These are phyloP conservation scores for Drosophila ficusphila DNA, from an alignment of 1,140 invertebrate species.

Conservation along the genomic window DNA sequence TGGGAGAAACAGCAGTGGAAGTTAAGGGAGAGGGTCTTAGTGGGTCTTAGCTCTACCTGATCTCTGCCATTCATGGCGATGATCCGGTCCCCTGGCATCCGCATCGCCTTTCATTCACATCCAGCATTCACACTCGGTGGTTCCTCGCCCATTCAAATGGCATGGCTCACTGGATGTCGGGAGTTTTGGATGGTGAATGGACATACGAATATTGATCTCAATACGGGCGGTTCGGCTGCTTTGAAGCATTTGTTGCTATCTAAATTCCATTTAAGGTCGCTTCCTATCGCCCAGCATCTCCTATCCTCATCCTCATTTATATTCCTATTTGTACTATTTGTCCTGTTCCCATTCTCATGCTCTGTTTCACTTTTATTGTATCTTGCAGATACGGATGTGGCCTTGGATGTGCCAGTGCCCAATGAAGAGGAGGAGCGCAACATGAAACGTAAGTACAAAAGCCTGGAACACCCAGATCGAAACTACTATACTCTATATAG, in stretches of 20 bases:
- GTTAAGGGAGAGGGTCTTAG: background rate
- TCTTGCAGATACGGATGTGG: conserved; percentile 88
- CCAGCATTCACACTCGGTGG: background rate
- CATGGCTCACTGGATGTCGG: conserved; percentile 1
- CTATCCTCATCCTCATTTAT: too few relatives aligned
- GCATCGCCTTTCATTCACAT: conserved; percentile 13
- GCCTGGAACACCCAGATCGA: background rate
- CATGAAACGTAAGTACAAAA: conserved; percentile 89
- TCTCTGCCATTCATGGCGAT: conserved; percentile 47
- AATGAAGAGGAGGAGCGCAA: conserved; percentile 90
- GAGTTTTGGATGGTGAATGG: background rate
- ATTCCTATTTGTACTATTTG: too few relatives aligned
- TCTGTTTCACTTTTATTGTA: conserved; percentile 7
- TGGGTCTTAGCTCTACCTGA: conserved; percentile 23
- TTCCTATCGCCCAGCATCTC: conserved; percentile 30
- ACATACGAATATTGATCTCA: too few relatives aligned
- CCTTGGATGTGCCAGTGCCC: conserved; percentile 88
- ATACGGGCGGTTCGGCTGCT: conserved; percentile 28
- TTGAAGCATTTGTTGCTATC: conserved; percentile 53
- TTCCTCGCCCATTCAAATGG: conserved; percentile 26
- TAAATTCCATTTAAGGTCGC: conserved; percentile 75
- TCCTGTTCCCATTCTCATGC: too few relatives aligned
- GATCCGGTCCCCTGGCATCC: conserved; percentile 15
- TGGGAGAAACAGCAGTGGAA: conserved; percentile 35
- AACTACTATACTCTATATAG: too few relatives aligned